Evolutionary conservation across 92 coral and sea anemone species (phyloP).

Genomic region (Chrysogorgia sp.): DNA sequence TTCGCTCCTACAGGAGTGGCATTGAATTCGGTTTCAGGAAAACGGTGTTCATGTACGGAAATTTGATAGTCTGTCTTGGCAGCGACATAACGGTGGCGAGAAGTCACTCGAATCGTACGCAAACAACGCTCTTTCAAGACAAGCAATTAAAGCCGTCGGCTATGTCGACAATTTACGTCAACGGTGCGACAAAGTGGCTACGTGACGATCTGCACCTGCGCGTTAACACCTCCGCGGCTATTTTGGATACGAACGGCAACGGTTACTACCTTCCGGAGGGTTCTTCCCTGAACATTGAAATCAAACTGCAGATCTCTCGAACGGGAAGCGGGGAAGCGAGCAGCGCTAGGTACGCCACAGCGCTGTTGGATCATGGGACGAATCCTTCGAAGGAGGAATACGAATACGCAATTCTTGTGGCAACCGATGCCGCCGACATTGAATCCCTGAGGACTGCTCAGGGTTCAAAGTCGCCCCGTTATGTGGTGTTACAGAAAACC

Average conservation of each 20-base stretch:
- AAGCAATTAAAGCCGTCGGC: slow-evolving; percentile 27
- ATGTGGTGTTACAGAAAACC: slow-evolving; percentile 46
- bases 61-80: slow-evolving; percentile 67
- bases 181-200: slow-evolving; percentile 42
- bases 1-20: neutral
- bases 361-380: slow-evolving; percentile 62
- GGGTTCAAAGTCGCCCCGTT: slow-evolving; percentile 6
- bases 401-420: slow-evolving; percentile 55
- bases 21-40: slow-evolving; percentile 63
- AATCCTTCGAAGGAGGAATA: slow-evolving; percentile 31
- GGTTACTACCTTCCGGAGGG: slow-evolving; percentile 63
- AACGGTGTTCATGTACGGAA: slow-evolving; percentile 68
- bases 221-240: slow-evolving; percentile 18
- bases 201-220: neutral
- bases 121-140: slow-evolving; percentile 76
- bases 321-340: neutral
- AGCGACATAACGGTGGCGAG: slow-evolving; percentile 53
- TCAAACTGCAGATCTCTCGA: slow-evolving; percentile 1
- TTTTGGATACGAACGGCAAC: slow-evolving; percentile 71
- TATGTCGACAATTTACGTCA: slow-evolving; percentile 40
- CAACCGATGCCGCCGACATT: slow-evolving; percentile 8
- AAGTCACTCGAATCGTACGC: slow-evolving; percentile 28
- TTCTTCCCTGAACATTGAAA: slow-evolving; percentile 11
- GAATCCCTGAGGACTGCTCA: slow-evolving; percentile 37
- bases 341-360: slow-evolving; percentile 58